Evolutionary conservation across 1,140 invertebrate species (phyloP).

Genomic region (Solenopsis fugax): DNA sequence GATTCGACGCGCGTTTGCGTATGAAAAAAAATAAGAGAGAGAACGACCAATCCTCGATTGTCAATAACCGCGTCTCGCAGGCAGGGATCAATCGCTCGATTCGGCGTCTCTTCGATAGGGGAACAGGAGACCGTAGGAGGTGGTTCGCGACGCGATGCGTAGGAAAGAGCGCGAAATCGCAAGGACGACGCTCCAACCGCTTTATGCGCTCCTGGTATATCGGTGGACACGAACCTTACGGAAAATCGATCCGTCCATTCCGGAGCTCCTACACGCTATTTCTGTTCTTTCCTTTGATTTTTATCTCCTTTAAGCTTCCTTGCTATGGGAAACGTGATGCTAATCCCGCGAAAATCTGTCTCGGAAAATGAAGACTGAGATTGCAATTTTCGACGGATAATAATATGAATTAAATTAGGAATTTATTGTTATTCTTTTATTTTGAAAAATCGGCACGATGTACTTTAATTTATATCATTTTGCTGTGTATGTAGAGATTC

Average conservation of each 20-base stretch:
- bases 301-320: not conserved
- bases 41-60: not conserved
- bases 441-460: not conserved
- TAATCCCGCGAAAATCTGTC: not conserved
- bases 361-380: not conserved
- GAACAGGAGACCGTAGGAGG: constrained; percentile 73
- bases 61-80: constrained; percentile 56
- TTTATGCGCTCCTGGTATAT: constrained; percentile 80
- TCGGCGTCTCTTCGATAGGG: constrained; percentile 77
- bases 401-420: not conserved
- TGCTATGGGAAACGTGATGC: not conserved
- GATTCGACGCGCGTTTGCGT: not conserved
- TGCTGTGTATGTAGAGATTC: not conserved
- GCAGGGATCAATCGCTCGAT: constrained; percentile 65
- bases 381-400: not conserved
- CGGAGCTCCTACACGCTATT: not conserved
- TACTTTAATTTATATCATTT: not conserved
- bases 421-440: not conserved
- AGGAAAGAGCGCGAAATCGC: constrained; percentile 69
- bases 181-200: constrained; percentile 55
- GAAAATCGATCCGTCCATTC: constrained; percentile 10
- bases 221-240: constrained; percentile 76
- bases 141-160: constrained; percentile 63
- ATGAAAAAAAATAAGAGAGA: not conserved
- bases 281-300: not conserved